Base-by-base conservation (phyloP, 2,888 invertebrate species). In the Helicoverpa assulta region DNA sequence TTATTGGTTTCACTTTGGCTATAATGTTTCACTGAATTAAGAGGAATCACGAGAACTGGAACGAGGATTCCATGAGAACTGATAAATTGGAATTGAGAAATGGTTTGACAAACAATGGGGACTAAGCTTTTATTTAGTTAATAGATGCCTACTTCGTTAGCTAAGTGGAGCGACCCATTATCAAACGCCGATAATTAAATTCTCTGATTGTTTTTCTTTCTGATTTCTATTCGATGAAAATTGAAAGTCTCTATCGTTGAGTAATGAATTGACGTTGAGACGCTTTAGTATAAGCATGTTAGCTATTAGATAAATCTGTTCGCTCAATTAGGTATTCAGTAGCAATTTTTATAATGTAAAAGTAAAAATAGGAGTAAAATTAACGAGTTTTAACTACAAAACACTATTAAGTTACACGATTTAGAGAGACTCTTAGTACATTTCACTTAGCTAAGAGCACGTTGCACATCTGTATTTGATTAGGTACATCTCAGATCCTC, bases 311-410 rank as follows among this genome's bases (percentile, higher is more conserved):
- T 26, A 26, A 26, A 26, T 26, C 26, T 26, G 26, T 26, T 26
- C 4, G 26, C 26, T 4, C 26, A 26, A 26, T 26, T 26, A 26
- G 26, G 4, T 26, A 26, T 26, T 26, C 26, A 26, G 26, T 26
- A 26, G 26, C 26, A 26, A 2, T 26, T 26, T 26, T 26, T 26
- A 4, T 26, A 26, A 26, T 4, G 26, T 12, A 12, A 40, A 40
- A 12, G 7, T 33, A 10, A 33, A 33, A 33, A 40, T 84, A 67
- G 69, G 73, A 67, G 71, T 83, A 69, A 74, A 74, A 18, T 18
- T 50, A 18, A 18, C 76, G 75, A 73, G 73, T 81, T 60, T 60
- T 63, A 61, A 79, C 85, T 84, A 71, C 85, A 78, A 75, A 82
- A 85, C 71, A 47, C n/a, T n/a, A 47, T 47, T 16, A 47, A 16